A percentile compares a stretch with the other conserved stretches of the same genome.
Conservation (phyloP, 2,113 vertebrate genomes). For the Patagioenas fasciata region DNA sequence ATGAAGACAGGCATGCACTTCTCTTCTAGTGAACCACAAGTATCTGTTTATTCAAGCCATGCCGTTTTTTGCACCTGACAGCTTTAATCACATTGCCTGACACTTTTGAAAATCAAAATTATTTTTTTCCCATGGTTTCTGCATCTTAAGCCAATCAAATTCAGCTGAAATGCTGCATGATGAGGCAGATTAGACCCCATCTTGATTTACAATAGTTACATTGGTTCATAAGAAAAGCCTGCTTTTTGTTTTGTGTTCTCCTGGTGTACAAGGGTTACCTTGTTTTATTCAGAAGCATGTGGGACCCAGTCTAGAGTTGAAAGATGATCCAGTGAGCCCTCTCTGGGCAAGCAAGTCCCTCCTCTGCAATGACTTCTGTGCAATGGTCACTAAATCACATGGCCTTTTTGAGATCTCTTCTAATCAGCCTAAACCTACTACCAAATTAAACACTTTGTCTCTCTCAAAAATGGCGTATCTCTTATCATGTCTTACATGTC, state of each 20-base stretch:
- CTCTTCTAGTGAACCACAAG: neutral
- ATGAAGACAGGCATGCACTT: neutral
- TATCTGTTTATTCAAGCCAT: neutral
- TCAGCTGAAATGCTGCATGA: neutral
- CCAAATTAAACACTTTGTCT: neutral
- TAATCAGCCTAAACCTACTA: neutral
- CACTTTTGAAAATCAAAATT: neutral
- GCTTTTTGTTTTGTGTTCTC: neutral
- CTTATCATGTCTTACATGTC: fast-evolving
- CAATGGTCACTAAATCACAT: neutral
- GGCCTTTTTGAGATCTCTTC: neutral
- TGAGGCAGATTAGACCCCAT: neutral
- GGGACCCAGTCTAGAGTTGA: neutral
- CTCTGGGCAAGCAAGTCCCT: neutral
- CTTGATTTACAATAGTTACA: neutral
- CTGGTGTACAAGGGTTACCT: neutral
- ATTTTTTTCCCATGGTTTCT: neutral
- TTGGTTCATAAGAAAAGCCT: neutral
- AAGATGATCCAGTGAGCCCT: neutral
- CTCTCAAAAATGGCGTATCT: neutral
- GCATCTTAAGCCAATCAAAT: neutral
- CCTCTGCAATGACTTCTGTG: neutral
- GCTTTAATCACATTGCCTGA: neutral
- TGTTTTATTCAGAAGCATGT: neutral
- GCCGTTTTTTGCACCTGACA: neutral